A percentile compares a stretch with the other conserved stretches of the same genome.
These are phyloP conservation scores for Seriola quinqueradiata DNA, from an alignment of 2,113 vertebrate species.

Conservation along the genomic window DNA sequence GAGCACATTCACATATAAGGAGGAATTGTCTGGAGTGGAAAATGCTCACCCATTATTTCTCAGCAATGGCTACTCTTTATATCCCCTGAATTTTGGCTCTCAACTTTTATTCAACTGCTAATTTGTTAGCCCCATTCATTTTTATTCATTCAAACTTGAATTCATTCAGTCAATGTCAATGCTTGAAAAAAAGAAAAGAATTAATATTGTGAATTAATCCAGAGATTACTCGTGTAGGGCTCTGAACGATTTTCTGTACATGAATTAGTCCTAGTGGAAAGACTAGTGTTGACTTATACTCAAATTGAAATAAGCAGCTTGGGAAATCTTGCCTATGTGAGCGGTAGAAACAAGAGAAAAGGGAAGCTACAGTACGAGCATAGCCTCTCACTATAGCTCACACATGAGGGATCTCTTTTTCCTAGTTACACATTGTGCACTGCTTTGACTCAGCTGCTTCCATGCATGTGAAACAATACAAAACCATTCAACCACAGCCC, in stretches of 20 bases:
- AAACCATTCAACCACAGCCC: slow-evolving; percentile 32
- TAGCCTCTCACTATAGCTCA: slow-evolving; percentile 20
- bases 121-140: slow-evolving; percentile 47
- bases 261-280: slow-evolving; percentile 42
- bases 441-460: slow-evolving; percentile 16
- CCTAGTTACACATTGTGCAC: neutral
- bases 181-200: slow-evolving; percentile 35
- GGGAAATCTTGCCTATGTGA: slow-evolving; percentile 33
- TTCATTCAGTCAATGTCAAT: slow-evolving; percentile 53
- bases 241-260: slow-evolving; percentile 56
- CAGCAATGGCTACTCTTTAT: slow-evolving; percentile 49
- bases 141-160: slow-evolving; percentile 41
- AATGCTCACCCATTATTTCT: slow-evolving; percentile 42
- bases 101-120: slow-evolving; percentile 33
- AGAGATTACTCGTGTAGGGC: slow-evolving; percentile 57
- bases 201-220: slow-evolving; percentile 67
- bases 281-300: slow-evolving; percentile 4
- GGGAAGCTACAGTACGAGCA: neutral
- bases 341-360: neutral
- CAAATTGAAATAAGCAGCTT: slow-evolving; percentile 35
- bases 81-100: slow-evolving; percentile 32
- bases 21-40: slow-evolving; percentile 27
- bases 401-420: slow-evolving; percentile 7
- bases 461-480: slow-evolving; percentile 28
- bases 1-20: slow-evolving; percentile 51